These are phyloP conservation scores for Metopolophium dirhodum DNA, from an alignment of 1,140 invertebrate genomes.

Conservation along the genomic window DNA sequence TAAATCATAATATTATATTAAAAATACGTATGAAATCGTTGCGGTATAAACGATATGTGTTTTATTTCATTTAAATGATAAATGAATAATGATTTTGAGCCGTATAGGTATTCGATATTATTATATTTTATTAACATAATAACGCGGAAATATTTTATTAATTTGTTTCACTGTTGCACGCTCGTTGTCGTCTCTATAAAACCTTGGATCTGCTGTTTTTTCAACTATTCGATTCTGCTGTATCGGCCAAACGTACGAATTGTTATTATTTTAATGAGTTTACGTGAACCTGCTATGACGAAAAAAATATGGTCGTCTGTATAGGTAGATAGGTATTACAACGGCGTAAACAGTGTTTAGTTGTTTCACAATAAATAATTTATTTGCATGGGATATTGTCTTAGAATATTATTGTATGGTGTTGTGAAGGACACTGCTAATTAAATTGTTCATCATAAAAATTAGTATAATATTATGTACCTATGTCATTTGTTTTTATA, in stretches of 20 bases:
- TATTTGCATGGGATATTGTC: neutral
- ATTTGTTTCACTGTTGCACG: neutral
- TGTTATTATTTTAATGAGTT: neutral
- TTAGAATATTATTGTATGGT: slow-evolving; percentile 20
- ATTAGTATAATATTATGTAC: neutral
- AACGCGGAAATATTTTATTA: neutral
- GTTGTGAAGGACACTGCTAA: neutral
- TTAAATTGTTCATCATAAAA: slow-evolving; percentile 21
- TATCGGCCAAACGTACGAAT: neutral
- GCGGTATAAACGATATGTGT: too few species aligned
- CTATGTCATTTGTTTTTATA: neutral
- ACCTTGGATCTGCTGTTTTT: slow-evolving; percentile 22
- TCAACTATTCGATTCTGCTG: neutral
- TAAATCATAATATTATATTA: neutral
- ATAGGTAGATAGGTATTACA: neutral
- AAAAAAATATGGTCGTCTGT: neutral
- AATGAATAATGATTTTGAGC: neutral
- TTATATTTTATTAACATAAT: neutral
- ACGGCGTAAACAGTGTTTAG: neutral
- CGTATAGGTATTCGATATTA: neutral
- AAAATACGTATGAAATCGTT: neutral
- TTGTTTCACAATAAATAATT: neutral
- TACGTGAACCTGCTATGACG: neutral
- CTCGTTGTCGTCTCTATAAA: neutral
- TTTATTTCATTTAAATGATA: neutral